Evolutionary conservation across 2,888 invertebrate species (phyloP).

Genomic region (Myopa testacea): DNA sequence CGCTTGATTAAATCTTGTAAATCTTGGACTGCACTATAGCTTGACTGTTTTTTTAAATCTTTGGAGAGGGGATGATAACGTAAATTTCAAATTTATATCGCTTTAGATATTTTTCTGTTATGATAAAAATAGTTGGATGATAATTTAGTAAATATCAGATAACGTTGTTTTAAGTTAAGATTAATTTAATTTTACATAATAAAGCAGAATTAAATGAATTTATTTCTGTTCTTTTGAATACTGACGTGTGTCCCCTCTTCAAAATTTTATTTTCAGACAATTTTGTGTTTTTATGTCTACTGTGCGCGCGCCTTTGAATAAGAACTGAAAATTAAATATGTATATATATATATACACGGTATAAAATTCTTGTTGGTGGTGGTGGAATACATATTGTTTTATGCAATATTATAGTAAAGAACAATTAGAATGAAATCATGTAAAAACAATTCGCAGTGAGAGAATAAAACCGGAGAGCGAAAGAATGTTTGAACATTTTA

Average conservation of each 20-base stretch:
- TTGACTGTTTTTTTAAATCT: constrained; percentile 33
- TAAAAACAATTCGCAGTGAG: neutral
- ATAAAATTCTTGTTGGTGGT: constrained; percentile 32
- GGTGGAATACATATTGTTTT: constrained; percentile 37
- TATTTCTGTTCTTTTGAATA: constrained; percentile 49
- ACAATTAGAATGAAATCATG: neutral
- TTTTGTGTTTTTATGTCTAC: constrained; percentile 55
- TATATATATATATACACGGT: constrained; percentile 17
- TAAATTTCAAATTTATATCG: constrained; percentile 43
- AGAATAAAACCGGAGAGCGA: neutral
- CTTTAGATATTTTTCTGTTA: constrained; percentile 31
- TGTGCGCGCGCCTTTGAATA: constrained; percentile 52
- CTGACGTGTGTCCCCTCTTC: constrained; percentile 68
- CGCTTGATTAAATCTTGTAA: neutral
- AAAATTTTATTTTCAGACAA: constrained; percentile 68
- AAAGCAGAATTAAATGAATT: constrained; percentile 2
- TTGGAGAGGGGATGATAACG: constrained; percentile 66
- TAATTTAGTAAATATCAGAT: constrained; percentile 38
- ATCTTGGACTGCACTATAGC: neutral
- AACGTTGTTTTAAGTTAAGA: constrained; percentile 36
- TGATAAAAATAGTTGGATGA: constrained; percentile 30
- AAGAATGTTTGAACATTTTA: no score
- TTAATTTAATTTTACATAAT: constrained; percentile 48
- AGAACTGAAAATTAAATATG: constrained; percentile 37
- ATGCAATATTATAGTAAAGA: constrained; percentile 36